Evolutionary conservation across 2,888 invertebrate genomes (phyloP), one percentile per base, ranked within the genome.

Genomic region (Leptopterna dolabrata): DNA sequence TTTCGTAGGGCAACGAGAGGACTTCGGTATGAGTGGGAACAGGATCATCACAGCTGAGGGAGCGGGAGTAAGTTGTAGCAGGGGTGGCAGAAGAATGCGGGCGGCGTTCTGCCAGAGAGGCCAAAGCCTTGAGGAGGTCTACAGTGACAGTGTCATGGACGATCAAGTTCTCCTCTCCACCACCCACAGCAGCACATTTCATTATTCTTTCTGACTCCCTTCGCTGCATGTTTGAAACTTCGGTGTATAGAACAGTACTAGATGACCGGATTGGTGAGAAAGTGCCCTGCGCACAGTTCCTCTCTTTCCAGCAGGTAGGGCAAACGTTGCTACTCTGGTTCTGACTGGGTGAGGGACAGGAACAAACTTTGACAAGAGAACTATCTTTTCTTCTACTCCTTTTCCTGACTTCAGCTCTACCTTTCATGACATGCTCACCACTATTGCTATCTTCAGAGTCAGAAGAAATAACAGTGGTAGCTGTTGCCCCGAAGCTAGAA

Each of bases 381-480:
- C 78, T 24, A 45, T 19, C 16, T 78, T 78, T 78, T 78, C 78
- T 78, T 30, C 76, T 24, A 9, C 16, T 30, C 16, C 76, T 76
- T 30, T 30, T 76, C 24, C 78, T 41, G 3, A 78, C 43, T 78
- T 78, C 45, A 13, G 14, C 78, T 43, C 78, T 41, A 4, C 45
- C 78, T 36, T 45, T 78, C 43, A 45, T 45, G 45, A 16, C 27
- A 14, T 78, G 41, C 24, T 78, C 45, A 78, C n/a, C 47, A 45
- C 43, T 0, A 78, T 45, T 78, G 41, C 78, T 19, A 13, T 78
- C 78, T 78, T 78, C 78, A 6, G 78, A 78, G 1, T 78, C 78
- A 24, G 78, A 78, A 19, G 78, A 45, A 45, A 78, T 78, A 14
- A 78, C 45, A 16, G 41, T 24, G 13, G 45, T 78, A 0, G 76